Evolutionary conservation across 2,113 vertebrate species (phyloP).

Genomic region (Nothobranchius kuhntae): DNA sequence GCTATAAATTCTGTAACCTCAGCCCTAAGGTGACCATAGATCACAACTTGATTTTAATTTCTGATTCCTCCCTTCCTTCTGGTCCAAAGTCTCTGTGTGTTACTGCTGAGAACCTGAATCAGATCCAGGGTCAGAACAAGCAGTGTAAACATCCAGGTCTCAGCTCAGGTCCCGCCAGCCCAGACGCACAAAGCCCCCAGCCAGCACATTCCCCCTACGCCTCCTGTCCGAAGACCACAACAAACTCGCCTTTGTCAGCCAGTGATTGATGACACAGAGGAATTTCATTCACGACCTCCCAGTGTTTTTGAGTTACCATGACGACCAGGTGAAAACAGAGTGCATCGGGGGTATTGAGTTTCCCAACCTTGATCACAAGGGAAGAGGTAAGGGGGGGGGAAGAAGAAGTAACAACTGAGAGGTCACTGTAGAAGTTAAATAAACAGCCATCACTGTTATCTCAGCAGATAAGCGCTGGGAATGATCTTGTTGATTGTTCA

Average conservation of each 20-base stretch:
- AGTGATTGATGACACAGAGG: conserved; percentile 79
- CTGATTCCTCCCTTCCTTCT: not conserved
- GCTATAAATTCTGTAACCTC: no score
- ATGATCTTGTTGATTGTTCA: conserved; percentile 68
- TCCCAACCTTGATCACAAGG: conserved; percentile 67
- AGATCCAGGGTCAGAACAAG: conserved; percentile 55
- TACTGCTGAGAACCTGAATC: conserved; percentile 40
- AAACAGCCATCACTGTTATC: conserved; percentile 74
- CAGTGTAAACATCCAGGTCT: conserved; percentile 67
- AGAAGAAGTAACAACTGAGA: conserved; percentile 49
- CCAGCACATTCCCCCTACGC: conserved; percentile 57
- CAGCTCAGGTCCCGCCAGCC: conserved; percentile 24
- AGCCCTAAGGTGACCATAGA: no score
- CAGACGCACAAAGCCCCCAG: conserved; percentile 45
- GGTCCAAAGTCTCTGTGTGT: conserved; percentile 4
- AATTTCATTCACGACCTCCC: conserved; percentile 77
- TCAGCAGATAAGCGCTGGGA: conserved; percentile 66
- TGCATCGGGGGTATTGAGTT: conserved; percentile 66
- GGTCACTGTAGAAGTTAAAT: conserved; percentile 71
- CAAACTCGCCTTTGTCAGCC: conserved; percentile 76
- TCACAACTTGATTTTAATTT: not conserved
- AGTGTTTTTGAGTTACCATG: conserved; percentile 79
- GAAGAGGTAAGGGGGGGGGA: conserved; percentile 29
- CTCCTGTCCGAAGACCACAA: conserved; percentile 65
- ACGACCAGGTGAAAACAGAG: conserved; percentile 81